Evolutionary conservation across 2,888 invertebrate genomes (phyloP).

Genomic region (Blastobasis lacticolella): DNA sequence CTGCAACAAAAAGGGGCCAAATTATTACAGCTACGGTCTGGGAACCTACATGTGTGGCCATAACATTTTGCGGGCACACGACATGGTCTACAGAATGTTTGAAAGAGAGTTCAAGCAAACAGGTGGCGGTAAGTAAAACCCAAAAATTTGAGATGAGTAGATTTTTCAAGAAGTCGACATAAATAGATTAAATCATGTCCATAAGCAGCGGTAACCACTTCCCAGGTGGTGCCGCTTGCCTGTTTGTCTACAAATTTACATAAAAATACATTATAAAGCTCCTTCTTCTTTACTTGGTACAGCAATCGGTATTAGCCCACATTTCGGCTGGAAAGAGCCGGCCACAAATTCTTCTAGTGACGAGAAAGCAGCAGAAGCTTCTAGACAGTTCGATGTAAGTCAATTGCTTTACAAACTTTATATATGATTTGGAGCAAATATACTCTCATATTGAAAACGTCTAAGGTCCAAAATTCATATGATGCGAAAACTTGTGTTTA

Average conservation of each 20-base stretch:
- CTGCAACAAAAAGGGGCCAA: slow-evolving; percentile 65
- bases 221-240: too few species aligned
- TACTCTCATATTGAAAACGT: too few species aligned
- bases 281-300: not conserved
- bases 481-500: too few species aligned
- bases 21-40: slow-evolving; percentile 58
- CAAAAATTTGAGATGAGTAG: too few species aligned
- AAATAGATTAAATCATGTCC: too few species aligned
- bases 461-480: too few species aligned
- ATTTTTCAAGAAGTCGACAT: too few species aligned
- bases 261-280: too few species aligned
- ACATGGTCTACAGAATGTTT: slow-evolving; percentile 75
- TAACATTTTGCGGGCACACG: slow-evolving; percentile 78
- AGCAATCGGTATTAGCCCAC: slow-evolving; percentile 53
- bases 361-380: slow-evolving; percentile 57
- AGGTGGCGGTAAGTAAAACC: too few species aligned
- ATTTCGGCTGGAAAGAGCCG: slow-evolving; percentile 60
- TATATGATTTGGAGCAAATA: too few species aligned
- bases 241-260: too few species aligned
- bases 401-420: not conserved
- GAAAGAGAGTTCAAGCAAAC: slow-evolving; percentile 46
- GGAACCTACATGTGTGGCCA: slow-evolving; percentile 77
- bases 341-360: slow-evolving; percentile 49
- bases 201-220: too few species aligned
- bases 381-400: slow-evolving; percentile 56